A percentile compares a stretch with the other conserved stretches of the same genome.
phyloP scores from a whole-genome alignment of 2,888 invertebrate species.

The Scaptomyza polygonia region DNA sequence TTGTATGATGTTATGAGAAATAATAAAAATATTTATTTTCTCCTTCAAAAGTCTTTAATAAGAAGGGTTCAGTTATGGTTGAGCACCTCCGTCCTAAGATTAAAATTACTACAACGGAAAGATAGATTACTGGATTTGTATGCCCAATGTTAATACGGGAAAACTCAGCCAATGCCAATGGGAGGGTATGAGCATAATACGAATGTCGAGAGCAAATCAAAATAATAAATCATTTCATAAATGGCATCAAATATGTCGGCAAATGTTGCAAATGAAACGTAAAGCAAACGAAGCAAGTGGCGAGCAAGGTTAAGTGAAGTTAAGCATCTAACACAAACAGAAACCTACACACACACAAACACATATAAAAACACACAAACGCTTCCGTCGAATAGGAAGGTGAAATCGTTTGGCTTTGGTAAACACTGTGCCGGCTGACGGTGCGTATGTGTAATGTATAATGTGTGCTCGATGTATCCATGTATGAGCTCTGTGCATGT shows the following conservation, averaged over 20 bases:
- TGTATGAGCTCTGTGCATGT: slow-evolving; percentile 4
- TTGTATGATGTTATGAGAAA: not conserved
- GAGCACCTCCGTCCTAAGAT: not conserved
- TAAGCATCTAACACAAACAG: slow-evolving; percentile 64
- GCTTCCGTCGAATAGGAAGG: slow-evolving; percentile 41
- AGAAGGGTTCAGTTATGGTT: too few species aligned
- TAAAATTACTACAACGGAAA: not conserved
- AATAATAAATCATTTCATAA: slow-evolving; percentile 79
- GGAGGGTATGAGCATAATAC: slow-evolving; percentile 49
- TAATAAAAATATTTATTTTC: too few species aligned
- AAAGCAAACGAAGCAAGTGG: slow-evolving; percentile 70
- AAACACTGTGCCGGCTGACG: slow-evolving; percentile 57
- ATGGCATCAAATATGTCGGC: slow-evolving; percentile 80
- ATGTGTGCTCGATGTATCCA: slow-evolving; percentile 21
- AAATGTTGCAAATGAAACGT: slow-evolving; percentile 81
- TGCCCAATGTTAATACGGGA: not conserved
- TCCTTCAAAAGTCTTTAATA: too few species aligned
- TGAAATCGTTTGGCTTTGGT: slow-evolving; percentile 66
- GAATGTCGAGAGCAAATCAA: slow-evolving; percentile 76
- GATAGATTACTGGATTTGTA: not conserved
- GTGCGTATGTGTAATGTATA: slow-evolving; percentile 51
- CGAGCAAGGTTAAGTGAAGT: slow-evolving; percentile 76
- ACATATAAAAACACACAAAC: slow-evolving; percentile 19
- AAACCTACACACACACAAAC: slow-evolving; percentile 22
- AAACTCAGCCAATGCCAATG: not conserved